Base-by-base conservation (phyloP, 2,113 vertebrate genomes). In the Dromas ardeola region DNA sequence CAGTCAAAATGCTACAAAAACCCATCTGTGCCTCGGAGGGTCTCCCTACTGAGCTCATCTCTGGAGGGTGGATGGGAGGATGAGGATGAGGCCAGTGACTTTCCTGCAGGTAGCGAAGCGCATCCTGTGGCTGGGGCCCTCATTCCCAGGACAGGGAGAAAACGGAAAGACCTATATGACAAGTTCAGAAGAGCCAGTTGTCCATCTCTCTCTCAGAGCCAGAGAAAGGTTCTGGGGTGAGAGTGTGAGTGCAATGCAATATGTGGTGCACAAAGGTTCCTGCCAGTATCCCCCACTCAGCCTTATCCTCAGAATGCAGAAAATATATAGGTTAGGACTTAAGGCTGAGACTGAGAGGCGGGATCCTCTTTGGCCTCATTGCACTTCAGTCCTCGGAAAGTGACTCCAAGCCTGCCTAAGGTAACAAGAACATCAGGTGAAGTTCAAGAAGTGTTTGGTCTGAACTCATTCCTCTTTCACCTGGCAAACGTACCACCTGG, bases 71-170 rank as follows among this genome's bases (percentile, higher is more conserved):
- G 25, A 15, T 23, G 16, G 40, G 23, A 70, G 36, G 6, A 65
- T 23, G 29, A 72, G 36, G 10, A 59, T 21, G 56, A 84, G 36
- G 27, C 9, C 3, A 6, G n/a, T 38, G 38, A 17, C 49, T 72
- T 83, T 55, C 10, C 52, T 21, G 8, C 18, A 59, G 61, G 25
- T 30, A 26, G 15, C 0, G 5, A 71, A 55, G 23, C 0, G 0
- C 26, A 72, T 32, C n/a, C 34, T 4, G 0, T n/a, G 47, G 8
- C 22, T 62, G 21, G 47, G 30, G 20, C 5, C 17, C 15, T 93
- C 25, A 21, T 59, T 81, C 14, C 45, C 40, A 49, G 25, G 15
- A 62, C 42, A 71, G n/a, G 10, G 20, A 59, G 38, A 56, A 93
- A 74, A 85, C 5, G 5, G 74, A 40, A 76, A 72, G 38, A 53